Conservation (phyloP, 92 coral and sea anemone species). For the Umimayanthus chanpuru region DNA sequence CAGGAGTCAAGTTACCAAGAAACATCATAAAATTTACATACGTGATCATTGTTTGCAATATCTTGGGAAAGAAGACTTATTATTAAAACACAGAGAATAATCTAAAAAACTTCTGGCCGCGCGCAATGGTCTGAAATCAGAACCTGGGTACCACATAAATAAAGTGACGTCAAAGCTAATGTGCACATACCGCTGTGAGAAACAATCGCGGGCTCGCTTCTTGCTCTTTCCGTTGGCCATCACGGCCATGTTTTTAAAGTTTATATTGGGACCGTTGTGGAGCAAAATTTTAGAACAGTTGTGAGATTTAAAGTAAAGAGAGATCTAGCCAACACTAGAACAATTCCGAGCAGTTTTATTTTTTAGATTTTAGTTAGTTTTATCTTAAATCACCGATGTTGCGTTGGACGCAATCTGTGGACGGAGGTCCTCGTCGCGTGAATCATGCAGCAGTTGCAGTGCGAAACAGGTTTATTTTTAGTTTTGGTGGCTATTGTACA, state of each 20-base stretch:
- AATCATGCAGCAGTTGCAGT: slow-evolving; percentile 93
- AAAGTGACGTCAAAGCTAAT: not conserved
- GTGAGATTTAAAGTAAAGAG: not conserved
- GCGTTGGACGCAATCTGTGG: slow-evolving; percentile 89
- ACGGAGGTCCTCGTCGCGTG: slow-evolving; percentile 95
- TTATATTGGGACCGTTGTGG: not conserved
- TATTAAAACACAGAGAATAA: no score
- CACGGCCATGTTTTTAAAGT: not conserved
- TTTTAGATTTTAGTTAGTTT: not conserved
- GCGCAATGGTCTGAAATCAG: no score
- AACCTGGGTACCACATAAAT: no score
- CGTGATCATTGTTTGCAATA: no score
- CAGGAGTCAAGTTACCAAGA: no score
- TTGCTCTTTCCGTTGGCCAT: not conserved
- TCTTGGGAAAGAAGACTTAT: no score
- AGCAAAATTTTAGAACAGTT: not conserved
- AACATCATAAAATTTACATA: no score
- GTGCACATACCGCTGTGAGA: not conserved
- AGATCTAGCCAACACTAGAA: not conserved
- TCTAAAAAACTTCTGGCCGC: no score
- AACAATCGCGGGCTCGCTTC: not conserved
- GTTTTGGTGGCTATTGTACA: slow-evolving; percentile 97
- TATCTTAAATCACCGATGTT: slow-evolving; percentile 27
- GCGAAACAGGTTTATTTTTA: slow-evolving; percentile 83
- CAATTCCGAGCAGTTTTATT: not conserved